phyloP scores from a whole-genome alignment of 2,113 vertebrate species.

The Megaleporinus macrocephalus region DNA sequence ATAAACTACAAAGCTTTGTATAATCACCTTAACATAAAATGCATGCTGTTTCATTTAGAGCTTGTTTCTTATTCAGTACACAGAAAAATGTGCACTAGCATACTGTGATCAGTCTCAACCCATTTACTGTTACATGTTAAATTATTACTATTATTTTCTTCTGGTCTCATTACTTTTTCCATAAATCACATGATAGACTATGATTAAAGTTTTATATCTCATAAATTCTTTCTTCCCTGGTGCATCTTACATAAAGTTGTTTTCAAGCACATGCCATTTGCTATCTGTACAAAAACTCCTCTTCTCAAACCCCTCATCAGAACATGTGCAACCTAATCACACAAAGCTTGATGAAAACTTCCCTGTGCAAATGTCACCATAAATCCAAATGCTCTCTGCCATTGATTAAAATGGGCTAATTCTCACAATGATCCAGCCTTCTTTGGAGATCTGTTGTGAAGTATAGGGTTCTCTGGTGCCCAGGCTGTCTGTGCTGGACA shows the following conservation, averaged over 20 bases:
- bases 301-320: not conserved
- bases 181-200: too few species aligned
- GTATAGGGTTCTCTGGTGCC: not conserved
- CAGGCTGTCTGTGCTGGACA: not conserved
- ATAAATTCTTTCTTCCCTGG: not conserved
- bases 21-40: too few species aligned
- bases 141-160: too few species aligned
- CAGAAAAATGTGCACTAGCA: too few species aligned
- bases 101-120: too few species aligned
- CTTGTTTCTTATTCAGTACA: too few species aligned
- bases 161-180: too few species aligned
- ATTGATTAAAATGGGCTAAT: slow-evolving; percentile 12
- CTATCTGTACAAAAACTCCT: not conserved
- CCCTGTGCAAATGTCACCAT: not conserved
- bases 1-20: too few species aligned
- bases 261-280: not conserved
- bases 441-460: not conserved
- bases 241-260: not conserved
- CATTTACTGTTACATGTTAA: too few species aligned
- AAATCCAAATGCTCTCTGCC: slow-evolving; percentile 13
- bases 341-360: not conserved
- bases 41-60: too few species aligned
- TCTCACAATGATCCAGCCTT: slow-evolving; percentile 7
- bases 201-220: not conserved
- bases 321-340: not conserved